Evolutionary conservation across 1,140 invertebrate species (phyloP).

Genomic region (Pseudomyrmex concolor): DNA sequence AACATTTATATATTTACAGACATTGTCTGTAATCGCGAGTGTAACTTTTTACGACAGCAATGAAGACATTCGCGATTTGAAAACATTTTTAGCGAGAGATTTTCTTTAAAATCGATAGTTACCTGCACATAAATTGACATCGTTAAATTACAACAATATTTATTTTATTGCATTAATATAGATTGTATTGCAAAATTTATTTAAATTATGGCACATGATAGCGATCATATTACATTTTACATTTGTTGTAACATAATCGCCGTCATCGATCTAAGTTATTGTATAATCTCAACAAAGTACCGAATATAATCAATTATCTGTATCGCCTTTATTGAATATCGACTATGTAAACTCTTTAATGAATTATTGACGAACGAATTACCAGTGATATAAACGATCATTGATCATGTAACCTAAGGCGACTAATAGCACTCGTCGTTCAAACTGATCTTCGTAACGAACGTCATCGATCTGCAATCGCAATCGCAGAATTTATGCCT

Average conservation of each 20-base stretch:
- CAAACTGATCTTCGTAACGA: conserved; percentile 16
- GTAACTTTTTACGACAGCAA: conserved; percentile 9
- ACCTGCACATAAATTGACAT: too few species aligned
- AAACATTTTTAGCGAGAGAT: too few species aligned
- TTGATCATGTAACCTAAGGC: not conserved
- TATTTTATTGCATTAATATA: not conserved
- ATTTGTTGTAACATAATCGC: not conserved
- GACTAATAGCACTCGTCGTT: not conserved
- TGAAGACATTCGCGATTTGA: not conserved
- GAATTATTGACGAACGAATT: conserved; percentile 12
- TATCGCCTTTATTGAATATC: not conserved
- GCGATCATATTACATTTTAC: not conserved
- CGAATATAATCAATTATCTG: conserved; percentile 28
- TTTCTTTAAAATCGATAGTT: too few species aligned
- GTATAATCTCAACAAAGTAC: not conserved
- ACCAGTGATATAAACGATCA: conserved; percentile 8
- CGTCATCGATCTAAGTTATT: conserved; percentile 19
- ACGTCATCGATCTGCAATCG: conserved; percentile 42
- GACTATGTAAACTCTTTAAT: not conserved
- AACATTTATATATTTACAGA: conserved; percentile 56
- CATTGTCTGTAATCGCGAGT: not conserved
- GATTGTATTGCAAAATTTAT: not conserved
- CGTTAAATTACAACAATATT: not conserved
- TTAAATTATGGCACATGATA: not conserved
- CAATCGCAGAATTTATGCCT: conserved; percentile 40